phyloP scores from a whole-genome alignment of 2,888 invertebrate species.

The Autographa pulchrina region DNA sequence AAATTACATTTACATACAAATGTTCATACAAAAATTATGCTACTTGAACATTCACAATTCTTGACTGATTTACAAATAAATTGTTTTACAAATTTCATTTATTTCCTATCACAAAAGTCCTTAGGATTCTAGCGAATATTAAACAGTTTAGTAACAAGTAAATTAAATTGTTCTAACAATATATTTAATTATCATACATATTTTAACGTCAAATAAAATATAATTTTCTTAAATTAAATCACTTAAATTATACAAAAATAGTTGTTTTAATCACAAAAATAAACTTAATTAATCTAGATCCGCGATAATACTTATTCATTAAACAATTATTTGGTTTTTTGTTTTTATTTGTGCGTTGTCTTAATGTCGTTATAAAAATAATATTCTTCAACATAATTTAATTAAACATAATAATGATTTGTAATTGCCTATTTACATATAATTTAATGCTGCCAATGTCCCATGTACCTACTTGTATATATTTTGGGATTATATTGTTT shows the following conservation, averaged over 20 bases:
- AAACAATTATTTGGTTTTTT: conserved; percentile 56
- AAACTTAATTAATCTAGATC: conserved; percentile 46
- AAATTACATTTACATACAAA: conserved; percentile 56
- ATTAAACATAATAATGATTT: neutral
- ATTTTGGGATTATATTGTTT: neutral
- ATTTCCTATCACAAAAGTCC: conserved; percentile 53
- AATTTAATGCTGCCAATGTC: conserved; percentile 24
- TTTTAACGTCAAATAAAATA: conserved; percentile 31
- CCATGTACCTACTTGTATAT: neutral
- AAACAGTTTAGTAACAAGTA: conserved; percentile 21
- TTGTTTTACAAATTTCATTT: conserved; percentile 31
- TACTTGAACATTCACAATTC: conserved; percentile 50
- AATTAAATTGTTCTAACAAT: conserved; percentile 17
- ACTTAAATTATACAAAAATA: conserved; percentile 28
- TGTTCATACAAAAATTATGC: conserved; percentile 66
- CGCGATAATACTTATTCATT: conserved; percentile 56
- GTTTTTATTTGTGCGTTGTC: conserved; percentile 47
- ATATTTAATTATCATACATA: conserved; percentile 13
- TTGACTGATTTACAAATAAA: conserved; percentile 44
- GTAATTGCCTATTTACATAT: conserved; percentile 12
- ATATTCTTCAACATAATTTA: conserved; percentile 19
- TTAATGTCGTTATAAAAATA: conserved; percentile 16
- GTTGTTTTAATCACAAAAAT: conserved; percentile 56
- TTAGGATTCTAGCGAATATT: conserved; percentile 48
- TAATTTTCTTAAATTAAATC: conserved; percentile 25